Evolutionary conservation across 2,888 invertebrate genomes (phyloP).

Genomic region (Drepanosiphum platanoidis): DNA sequence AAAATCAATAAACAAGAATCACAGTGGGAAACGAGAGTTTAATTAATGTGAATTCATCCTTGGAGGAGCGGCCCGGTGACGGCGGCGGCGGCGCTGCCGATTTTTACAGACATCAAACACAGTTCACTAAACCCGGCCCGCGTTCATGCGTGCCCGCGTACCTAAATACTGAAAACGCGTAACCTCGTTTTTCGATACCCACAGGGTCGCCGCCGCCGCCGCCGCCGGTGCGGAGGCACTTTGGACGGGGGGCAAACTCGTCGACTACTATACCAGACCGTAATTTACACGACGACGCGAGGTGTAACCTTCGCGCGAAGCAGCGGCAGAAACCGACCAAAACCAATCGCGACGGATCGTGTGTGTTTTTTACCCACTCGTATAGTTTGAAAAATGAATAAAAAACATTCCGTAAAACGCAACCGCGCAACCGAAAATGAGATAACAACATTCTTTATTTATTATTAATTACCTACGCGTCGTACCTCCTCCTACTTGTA

Average conservation of each 20-base stretch:
- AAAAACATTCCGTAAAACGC: too few species aligned
- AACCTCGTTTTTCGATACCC: constrained; percentile 48
- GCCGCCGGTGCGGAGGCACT: background rate
- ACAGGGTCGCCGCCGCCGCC: constrained; percentile 40
- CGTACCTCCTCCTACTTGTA: too few species aligned
- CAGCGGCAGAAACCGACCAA: constrained; percentile 25
- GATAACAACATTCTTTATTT: too few species aligned
- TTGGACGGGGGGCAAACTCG: too few species aligned
- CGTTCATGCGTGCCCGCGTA: constrained; percentile 50
- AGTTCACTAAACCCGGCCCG: constrained; percentile 57
- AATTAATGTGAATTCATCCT: constrained; percentile 61
- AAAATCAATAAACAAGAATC: constrained; percentile 60
- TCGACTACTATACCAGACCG: background rate
- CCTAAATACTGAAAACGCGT: constrained; percentile 43
- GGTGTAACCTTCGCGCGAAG: constrained; percentile 6
- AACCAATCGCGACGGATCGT: constrained; percentile 21
- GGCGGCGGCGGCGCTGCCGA: constrained; percentile 43
- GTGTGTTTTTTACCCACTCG: too few species aligned
- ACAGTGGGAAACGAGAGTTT: constrained; percentile 60
- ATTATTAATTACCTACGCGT: too few species aligned
- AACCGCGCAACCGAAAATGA: too few species aligned
- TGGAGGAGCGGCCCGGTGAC: constrained; percentile 54
- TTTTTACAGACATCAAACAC: constrained; percentile 43
- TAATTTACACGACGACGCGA: background rate
- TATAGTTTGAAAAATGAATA: too few species aligned